phyloP scores from a whole-genome alignment of 2,797 vertebrate species.

The Poeciliopsis turneri region DNA sequence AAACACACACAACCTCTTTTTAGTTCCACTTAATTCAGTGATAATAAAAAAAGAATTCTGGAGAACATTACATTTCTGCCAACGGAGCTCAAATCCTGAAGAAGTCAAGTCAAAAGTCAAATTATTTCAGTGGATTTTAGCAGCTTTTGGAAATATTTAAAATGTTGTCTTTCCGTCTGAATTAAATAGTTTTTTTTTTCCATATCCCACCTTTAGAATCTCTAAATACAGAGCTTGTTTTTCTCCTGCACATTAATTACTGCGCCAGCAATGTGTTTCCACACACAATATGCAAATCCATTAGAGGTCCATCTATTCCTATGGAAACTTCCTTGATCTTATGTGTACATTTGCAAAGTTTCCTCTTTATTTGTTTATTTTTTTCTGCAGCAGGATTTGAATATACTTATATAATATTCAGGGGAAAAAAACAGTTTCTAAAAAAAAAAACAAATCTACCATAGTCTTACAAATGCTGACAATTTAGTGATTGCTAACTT shows the following conservation, averaged over 20 bases:
- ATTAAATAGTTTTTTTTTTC: background rate
- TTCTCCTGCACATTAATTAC: background rate
- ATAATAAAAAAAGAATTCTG: background rate
- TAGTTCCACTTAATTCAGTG: background rate
- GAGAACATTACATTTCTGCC: background rate
- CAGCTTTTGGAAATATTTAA: background rate
- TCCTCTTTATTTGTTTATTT: conserved; percentile 4
- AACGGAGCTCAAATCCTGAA: background rate
- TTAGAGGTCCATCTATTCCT: background rate
- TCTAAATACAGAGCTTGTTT: background rate
- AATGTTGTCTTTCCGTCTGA: background rate
- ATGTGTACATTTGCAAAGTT: conserved; percentile 2
- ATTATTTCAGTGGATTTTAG: background rate
- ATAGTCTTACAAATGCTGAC: background rate
- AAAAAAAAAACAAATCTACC: background rate
- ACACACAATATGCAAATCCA: conserved; percentile 9
- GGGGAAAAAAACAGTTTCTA: background rate
- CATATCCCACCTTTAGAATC: background rate
- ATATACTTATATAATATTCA: conserved; percentile 9
- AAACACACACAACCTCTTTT: background rate
- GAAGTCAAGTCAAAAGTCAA: background rate
- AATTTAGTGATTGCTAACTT: background rate
- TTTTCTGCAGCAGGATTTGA: conserved; percentile 40
- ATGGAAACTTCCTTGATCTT: background rate
- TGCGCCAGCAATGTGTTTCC: background rate